A percentile compares a stretch with the other conserved stretches of the same genome.
Conservation (phyloP, 2,113 vertebrate species). For the Pimephales promelas region DNA sequence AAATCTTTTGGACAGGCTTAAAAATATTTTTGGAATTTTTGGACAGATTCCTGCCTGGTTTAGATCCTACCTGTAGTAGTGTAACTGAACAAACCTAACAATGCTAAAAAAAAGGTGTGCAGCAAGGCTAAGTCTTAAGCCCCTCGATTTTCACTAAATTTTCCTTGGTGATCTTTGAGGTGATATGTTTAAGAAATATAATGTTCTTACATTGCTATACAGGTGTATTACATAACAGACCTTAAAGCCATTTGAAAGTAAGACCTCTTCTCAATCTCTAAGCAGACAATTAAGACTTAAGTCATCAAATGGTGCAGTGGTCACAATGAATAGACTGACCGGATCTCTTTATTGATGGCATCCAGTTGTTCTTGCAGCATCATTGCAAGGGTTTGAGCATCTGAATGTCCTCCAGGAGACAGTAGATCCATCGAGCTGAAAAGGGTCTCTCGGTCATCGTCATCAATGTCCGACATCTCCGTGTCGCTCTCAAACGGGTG, state of each 20-base stretch:
- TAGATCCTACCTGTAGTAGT: background rate
- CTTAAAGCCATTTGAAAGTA: background rate
- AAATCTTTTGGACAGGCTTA: background rate
- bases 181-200: background rate
- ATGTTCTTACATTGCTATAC: background rate
- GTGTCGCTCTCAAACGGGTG: conserved; percentile 97
- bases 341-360: conserved; percentile 99
- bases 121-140: background rate
- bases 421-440: conserved; percentile 99
- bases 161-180: background rate
- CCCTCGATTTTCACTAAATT: background rate
- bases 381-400: conserved; percentile 97
- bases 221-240: background rate
- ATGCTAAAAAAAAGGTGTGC: background rate
- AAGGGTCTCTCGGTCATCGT: conserved; percentile 93
- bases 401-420: conserved; percentile 94
- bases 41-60: background rate
- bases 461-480: conserved; percentile 98
- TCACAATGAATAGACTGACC: conserved; percentile 70
- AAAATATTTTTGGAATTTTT: background rate
- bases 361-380: conserved; percentile 99
- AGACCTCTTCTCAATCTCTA: background rate
- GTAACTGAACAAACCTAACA: background rate
- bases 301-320: background rate
- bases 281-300: background rate